Base-by-base conservation (phyloP, 2,888 invertebrate genomes). In the Doris montereyensis region DNA sequence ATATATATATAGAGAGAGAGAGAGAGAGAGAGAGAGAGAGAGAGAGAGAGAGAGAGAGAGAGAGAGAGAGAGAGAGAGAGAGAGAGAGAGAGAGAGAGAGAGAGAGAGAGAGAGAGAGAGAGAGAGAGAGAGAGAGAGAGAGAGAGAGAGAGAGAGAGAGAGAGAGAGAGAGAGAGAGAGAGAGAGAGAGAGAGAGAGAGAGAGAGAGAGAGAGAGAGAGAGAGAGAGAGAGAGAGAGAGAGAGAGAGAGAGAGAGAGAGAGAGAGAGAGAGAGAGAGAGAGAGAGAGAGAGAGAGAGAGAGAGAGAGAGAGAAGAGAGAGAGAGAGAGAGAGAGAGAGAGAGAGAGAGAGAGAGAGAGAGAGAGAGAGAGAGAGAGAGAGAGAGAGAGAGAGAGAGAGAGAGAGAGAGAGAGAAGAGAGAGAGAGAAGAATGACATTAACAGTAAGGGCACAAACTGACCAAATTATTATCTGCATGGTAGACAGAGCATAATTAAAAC, bases 311-410 rank as follows among this genome's bases (percentile, higher is more conserved):
- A 17, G 21, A 28, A 4, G n/a, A 65, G 5, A 26, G 67, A 32
- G 30, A 28, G 58, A 26, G 57, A n/a, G 52, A 30, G 58, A 1
- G 70, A 30, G 57, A 41, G 62, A 1, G 77, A 8, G 58, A 17
- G 35, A 41, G 58, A 41, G 58, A 13, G 35, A 52, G 71, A 34
- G 70, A 24, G 60, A 58, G 65, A 52, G 67, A 24, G 57, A 58
- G 74, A 65, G 65, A 28, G 65, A 30, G 65, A 52, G 67, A 35
- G 62, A 17, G 67, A 35, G 67, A 26, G 65, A 32, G 67, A 67
- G 77, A 52, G 60, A 10, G 65, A 3, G 52, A 32, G 35, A 8
- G 41, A 4, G 76, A 5, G 71, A 17, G 60, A 30, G 77, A 30
- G 58, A 10, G 72, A 35, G 72, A 26, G 41, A 21, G 72, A 24